Conservation (phyloP, 2,113 vertebrate genomes). For the Theristicus caerulescens region DNA sequence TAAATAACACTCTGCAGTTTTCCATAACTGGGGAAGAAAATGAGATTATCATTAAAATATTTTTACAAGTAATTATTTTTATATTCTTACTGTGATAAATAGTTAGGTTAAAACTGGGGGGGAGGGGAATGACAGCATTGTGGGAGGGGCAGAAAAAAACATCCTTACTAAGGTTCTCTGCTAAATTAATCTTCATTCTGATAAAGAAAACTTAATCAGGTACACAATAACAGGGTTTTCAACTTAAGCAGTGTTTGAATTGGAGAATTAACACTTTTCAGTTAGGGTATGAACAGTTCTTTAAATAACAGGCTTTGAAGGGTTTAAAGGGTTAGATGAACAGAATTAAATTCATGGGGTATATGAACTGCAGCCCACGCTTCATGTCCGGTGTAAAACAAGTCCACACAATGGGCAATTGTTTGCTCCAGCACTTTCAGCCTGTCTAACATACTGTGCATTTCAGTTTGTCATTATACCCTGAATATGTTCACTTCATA, state of each 20-base stretch:
- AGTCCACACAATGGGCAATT: background rate
- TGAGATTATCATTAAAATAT: background rate
- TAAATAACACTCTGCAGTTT: background rate
- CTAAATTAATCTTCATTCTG: background rate
- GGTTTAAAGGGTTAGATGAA: background rate
- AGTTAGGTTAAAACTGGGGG: background rate
- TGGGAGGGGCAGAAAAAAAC: background rate
- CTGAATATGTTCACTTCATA: background rate
- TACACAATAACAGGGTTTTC: background rate
- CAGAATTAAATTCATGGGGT: background rate
- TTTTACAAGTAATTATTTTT: conserved; percentile 13
- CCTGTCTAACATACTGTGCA: background rate
- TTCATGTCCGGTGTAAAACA: background rate
- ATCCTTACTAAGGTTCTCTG: background rate
- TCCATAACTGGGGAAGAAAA: background rate
- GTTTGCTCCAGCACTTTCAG: background rate
- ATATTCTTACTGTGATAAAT: conserved; percentile 1
- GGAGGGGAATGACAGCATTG: background rate
- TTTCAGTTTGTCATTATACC: background rate
- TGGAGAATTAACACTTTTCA: background rate
- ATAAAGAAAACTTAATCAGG: conserved; percentile 7
- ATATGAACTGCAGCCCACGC: background rate
- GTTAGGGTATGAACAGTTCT: background rate
- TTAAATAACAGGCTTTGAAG: background rate
- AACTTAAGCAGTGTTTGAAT: background rate